phyloP scores from a whole-genome alignment of 2,888 invertebrate genomes.

The Melieria crassipennis region DNA sequence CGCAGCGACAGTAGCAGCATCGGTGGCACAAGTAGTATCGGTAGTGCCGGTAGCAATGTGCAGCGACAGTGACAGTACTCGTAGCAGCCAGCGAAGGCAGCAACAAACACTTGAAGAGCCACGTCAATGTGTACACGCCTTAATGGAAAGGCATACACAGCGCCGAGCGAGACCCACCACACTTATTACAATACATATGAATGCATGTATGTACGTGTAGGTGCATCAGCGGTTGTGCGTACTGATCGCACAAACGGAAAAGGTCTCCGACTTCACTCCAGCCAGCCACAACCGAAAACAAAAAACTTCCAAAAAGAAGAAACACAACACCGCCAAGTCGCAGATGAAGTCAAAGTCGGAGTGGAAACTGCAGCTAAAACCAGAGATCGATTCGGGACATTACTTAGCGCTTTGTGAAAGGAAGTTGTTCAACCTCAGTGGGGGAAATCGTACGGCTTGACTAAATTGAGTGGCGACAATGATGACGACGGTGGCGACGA shows the following conservation, averaged over 20 bases:
- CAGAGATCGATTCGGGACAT: slow-evolving; percentile 1
- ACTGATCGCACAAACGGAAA: neutral
- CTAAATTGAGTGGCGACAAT: slow-evolving; percentile 13
- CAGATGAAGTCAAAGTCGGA: no score
- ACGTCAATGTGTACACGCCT: slow-evolving; percentile 62
- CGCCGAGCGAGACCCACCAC: slow-evolving; percentile 11
- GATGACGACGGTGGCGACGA: neutral
- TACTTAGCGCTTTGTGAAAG: slow-evolving; percentile 13
- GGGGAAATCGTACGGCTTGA: slow-evolving; percentile 8
- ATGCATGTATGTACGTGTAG: neutral
- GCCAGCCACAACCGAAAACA: no score
- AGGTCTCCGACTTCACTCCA: neutral
- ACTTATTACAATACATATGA: slow-evolving; percentile 17
- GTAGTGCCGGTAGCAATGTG: slow-evolving; percentile 33
- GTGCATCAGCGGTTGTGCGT: no score
- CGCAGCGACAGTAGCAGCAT: slow-evolving; percentile 21
- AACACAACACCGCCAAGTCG: no score
- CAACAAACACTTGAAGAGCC: slow-evolving; percentile 58
- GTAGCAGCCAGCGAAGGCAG: slow-evolving; percentile 34
- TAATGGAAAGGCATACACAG: slow-evolving; percentile 61
- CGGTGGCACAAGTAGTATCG: slow-evolving; percentile 6
- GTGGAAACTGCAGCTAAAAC: neutral
- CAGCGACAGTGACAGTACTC: slow-evolving; percentile 20
- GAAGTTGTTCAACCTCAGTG: slow-evolving; percentile 16
- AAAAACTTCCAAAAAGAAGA: no score